phyloP scores from a whole-genome alignment of 2,888 invertebrate genomes.

The Pachydiplax longipennis region DNA sequence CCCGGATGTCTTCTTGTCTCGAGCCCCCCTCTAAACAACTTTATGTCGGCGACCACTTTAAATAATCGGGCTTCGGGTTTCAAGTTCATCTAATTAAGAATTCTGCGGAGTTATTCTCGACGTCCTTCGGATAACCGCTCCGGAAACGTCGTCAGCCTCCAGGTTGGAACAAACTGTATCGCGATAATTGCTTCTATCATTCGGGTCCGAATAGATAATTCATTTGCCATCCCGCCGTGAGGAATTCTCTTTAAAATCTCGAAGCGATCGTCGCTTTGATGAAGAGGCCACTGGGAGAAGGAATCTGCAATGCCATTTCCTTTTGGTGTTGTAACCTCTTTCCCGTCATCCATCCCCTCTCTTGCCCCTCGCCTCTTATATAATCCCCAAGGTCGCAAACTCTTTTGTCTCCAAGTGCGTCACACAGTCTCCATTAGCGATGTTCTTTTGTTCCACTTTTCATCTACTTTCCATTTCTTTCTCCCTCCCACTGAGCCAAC shows the following conservation, averaged over 20 bases:
- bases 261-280: background rate
- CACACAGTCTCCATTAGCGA: constrained; percentile 1
- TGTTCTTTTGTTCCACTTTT: background rate
- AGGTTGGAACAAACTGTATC: no score
- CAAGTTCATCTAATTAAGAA: background rate
- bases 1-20: background rate
- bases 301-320: background rate
- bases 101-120: background rate
- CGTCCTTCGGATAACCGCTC: background rate
- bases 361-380: background rate
- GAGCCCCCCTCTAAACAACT: background rate
- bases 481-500: background rate
- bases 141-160: no score
- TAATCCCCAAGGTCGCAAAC: background rate
- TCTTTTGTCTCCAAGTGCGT: background rate
- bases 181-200: background rate
- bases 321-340: background rate
- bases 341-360: background rate
- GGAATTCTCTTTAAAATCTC: background rate
- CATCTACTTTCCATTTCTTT: background rate
- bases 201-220: background rate
- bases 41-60: background rate
- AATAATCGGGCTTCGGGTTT: background rate
- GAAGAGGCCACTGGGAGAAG: background rate
- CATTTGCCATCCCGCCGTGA: background rate